Evolutionary conservation across 92 coral and sea anemone genomes (phyloP).

Genomic region (Metridium senile): DNA sequence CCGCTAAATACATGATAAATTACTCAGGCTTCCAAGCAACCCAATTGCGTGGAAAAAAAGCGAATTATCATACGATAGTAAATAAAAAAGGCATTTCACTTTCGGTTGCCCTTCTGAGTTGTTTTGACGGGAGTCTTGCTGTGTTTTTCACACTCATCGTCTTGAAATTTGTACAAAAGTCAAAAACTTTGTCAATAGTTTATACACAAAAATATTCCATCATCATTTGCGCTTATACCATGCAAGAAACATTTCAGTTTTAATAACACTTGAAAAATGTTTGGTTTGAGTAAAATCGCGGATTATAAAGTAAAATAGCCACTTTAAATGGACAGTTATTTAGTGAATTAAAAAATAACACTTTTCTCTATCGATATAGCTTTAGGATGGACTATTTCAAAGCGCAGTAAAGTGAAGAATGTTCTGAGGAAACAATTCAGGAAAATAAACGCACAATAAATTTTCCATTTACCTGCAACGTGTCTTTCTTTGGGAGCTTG

Average conservation of each 20-base stretch:
- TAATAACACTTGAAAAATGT: too few relatives aligned
- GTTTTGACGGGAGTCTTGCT: neutral
- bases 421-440: neutral
- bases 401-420: neutral
- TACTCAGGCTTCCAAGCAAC: slow-evolving; percentile 5
- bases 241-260: too few relatives aligned
- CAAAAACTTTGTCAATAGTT: neutral
- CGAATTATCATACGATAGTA: neutral
- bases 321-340: neutral
- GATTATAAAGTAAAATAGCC: neutral
- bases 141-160: neutral
- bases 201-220: neutral
- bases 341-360: neutral
- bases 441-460: neutral
- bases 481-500: neutral
- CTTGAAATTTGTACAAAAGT: neutral
- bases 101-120: neutral
- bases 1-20: neutral
- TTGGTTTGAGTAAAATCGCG: neutral
- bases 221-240: neutral
- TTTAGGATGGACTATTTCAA: neutral
- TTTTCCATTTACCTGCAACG: neutral
- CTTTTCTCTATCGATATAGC: neutral
- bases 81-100: slow-evolving; percentile 1
- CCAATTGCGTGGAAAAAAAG: slow-evolving; percentile 7